Conservation (phyloP, 1,140 invertebrate genomes). For the Temnothorax longispinosus region DNA sequence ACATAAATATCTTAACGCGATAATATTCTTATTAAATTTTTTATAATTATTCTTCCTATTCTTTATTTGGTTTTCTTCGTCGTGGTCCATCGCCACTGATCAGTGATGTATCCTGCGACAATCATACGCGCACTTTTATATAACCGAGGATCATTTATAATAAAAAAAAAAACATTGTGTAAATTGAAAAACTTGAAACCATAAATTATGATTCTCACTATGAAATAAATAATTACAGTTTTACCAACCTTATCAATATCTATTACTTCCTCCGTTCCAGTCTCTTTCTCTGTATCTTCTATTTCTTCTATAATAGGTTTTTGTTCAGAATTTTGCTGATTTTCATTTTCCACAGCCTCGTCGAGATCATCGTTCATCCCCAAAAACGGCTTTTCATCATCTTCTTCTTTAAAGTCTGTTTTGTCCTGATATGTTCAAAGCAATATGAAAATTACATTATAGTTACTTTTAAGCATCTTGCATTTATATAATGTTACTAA, state of each 20-base stretch:
- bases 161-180: background rate
- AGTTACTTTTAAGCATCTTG: background rate
- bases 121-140: background rate
- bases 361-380: conserved; percentile 38
- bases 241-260: conserved; percentile 77
- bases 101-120: conserved; percentile 40
- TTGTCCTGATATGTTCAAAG: conserved; percentile 85
- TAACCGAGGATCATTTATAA: background rate
- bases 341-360: conserved; percentile 59
- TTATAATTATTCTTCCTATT: conserved; percentile 73
- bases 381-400: conserved; percentile 79
- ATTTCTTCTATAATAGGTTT: conserved; percentile 78
- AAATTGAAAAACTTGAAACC: background rate
- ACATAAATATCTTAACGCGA: conserved; percentile 69
- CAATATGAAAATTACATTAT: background rate
- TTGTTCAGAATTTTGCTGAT: conserved; percentile 45
- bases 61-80: conserved; percentile 84
- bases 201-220: background rate
- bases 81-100: conserved; percentile 80
- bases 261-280: conserved; percentile 81
- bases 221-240: background rate
- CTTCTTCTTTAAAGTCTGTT: conserved; percentile 84
- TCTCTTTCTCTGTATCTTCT: conserved; percentile 82
- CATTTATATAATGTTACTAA: background rate
- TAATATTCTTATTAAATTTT: conserved; percentile 56